Evolutionary conservation across 2,113 vertebrate genomes (phyloP).

Genomic region (Nothobranchius furzeri): DNA sequence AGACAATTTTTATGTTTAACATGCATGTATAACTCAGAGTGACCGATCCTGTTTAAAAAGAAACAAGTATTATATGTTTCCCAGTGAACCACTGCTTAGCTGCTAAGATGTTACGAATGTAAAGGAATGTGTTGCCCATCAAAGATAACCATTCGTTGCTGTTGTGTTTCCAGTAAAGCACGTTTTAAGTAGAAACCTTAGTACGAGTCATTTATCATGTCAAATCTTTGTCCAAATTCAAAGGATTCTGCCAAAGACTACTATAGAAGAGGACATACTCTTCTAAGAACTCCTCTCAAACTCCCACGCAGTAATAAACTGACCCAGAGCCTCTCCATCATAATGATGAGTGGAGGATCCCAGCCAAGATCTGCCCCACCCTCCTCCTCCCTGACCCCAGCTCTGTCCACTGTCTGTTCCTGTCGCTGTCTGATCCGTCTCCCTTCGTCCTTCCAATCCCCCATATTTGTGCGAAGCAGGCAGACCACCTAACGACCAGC

Average conservation of each 20-base stretch:
- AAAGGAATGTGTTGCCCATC: no score
- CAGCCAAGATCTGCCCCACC: conserved; percentile 41
- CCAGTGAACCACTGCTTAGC: no score
- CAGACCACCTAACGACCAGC: conserved; percentile 79
- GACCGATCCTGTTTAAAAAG: no score
- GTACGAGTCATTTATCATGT: no score
- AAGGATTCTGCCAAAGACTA: no score
- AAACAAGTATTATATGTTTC: no score
- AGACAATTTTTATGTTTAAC: no score
- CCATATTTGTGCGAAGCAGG: conserved; percentile 42
- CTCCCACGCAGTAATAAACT: conserved; percentile 3
- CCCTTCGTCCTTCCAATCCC: conserved; percentile 13
- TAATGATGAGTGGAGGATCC: conserved; percentile 29
- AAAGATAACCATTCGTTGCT: no score
- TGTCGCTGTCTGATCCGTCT: conserved; percentile 28
- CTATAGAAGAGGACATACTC: neutral
- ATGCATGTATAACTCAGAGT: no score
- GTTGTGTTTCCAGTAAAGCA: no score
- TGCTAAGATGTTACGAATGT: no score
- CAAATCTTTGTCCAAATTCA: neutral
- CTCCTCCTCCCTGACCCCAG: conserved; percentile 42
- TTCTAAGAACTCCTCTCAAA: neutral
- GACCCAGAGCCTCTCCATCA: conserved; percentile 11
- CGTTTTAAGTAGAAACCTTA: no score
- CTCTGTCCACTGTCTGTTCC: conserved; percentile 52